Percentiles rank a stretch among this genome's conserved stretches.
phyloP scores from a whole-genome alignment of 2,797 vertebrate genomes.

The Macrochelys suwanniensis region DNA sequence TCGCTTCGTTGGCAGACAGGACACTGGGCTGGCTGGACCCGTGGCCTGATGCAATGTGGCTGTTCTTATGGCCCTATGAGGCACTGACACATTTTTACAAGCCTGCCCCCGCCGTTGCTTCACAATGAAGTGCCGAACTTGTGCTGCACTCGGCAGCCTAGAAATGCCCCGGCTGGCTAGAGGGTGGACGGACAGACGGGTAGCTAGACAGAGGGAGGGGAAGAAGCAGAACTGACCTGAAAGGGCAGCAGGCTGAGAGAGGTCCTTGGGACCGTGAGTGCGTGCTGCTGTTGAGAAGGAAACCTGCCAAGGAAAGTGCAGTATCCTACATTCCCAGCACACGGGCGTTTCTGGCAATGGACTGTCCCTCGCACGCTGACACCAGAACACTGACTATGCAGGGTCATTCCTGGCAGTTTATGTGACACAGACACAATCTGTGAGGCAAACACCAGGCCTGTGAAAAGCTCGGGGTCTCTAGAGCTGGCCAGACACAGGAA shows the following conservation, averaged over 20 bases:
- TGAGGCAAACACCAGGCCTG: background rate
- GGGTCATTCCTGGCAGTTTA: background rate
- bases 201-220: background rate
- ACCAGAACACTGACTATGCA: accelerated
- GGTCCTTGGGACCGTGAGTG: too few relatives aligned
- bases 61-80: background rate
- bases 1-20: too few relatives aligned
- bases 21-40: too few relatives aligned
- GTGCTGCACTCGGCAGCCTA: accelerated
- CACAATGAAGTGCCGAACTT: background rate
- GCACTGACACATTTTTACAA: background rate
- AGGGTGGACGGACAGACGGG: background rate
- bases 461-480: background rate
- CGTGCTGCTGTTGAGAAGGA: too few relatives aligned
- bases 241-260: too few relatives aligned
- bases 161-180: background rate
- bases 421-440: background rate
- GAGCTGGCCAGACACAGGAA: background rate
- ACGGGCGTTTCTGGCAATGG: accelerated
- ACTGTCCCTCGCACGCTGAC: accelerated
- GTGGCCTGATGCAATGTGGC: too few relatives aligned
- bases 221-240: too few relatives aligned
- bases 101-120: background rate
- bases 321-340: background rate
- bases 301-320: too few relatives aligned